A percentile compares a stretch with the other conserved stretches of the same genome.
These are phyloP conservation scores for Chloroceryle amazona DNA, from an alignment of 2,797 vertebrate species.

Conservation along the genomic window DNA sequence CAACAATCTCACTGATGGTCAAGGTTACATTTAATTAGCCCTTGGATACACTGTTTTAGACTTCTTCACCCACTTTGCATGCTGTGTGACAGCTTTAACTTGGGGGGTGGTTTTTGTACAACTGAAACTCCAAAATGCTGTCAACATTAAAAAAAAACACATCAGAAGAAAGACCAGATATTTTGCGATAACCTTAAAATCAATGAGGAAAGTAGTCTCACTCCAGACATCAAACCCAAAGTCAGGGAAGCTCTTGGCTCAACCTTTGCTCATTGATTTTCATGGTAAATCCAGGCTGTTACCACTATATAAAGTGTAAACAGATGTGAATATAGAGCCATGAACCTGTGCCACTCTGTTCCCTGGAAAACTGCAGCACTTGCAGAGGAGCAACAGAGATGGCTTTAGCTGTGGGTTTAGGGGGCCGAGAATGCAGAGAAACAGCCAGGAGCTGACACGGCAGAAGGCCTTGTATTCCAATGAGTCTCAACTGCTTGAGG, in stretches of 20 bases:
- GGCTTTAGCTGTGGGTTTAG: background rate
- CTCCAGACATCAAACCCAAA: background rate
- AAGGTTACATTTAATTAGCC: background rate
- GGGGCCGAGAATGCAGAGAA: background rate
- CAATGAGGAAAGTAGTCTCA: background rate
- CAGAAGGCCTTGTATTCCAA: background rate
- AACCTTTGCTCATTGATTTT: background rate
- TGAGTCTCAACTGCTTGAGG: accelerated
- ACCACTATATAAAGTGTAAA: background rate
- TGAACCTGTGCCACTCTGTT: background rate
- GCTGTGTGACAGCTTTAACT: background rate
- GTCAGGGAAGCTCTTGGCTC: background rate
- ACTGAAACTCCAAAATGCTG: background rate
- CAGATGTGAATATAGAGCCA: background rate
- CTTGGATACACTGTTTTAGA: background rate
- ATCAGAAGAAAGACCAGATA: background rate
- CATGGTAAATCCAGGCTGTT: background rate
- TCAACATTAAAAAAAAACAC: background rate
- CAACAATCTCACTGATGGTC: background rate
- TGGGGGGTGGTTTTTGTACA: background rate
- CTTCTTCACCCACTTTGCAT: accelerated
- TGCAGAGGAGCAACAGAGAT: background rate
- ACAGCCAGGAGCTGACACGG: background rate
- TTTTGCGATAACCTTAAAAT: background rate
- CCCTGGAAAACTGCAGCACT: background rate